Conservation (phyloP, 2,888 invertebrate genomes). For the Hanleya hanleyi region DNA sequence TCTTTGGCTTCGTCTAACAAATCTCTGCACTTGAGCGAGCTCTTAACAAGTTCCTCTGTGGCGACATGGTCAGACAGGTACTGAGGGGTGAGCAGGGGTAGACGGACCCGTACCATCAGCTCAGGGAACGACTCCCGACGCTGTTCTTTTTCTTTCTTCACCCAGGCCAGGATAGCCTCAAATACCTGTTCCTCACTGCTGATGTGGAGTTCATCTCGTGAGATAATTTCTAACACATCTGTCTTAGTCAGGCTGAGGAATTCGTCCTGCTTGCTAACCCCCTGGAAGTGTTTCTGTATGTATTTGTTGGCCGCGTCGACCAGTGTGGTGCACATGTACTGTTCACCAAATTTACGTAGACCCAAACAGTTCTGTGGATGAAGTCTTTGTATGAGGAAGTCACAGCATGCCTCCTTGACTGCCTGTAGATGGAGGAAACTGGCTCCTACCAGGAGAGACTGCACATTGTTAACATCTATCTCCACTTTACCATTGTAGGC, state of each 20-base stretch:
- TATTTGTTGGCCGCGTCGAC: slow-evolving; percentile 85
- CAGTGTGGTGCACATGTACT: slow-evolving; percentile 81
- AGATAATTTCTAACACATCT: slow-evolving; percentile 82
- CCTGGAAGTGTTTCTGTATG: slow-evolving; percentile 85
- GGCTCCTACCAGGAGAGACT: slow-evolving; percentile 88
- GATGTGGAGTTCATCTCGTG: slow-evolving; percentile 85
- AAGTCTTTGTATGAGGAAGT: slow-evolving; percentile 84
- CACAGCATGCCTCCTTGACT: slow-evolving; percentile 88
- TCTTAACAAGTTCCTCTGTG: slow-evolving; percentile 84
- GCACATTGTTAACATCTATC: slow-evolving; percentile 86
- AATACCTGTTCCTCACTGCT: slow-evolving; percentile 85
- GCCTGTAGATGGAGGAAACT: slow-evolving; percentile 86
- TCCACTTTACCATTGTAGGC: slow-evolving; percentile 86
- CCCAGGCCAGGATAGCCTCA: slow-evolving; percentile 88
- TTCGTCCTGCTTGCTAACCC: slow-evolving; percentile 85
- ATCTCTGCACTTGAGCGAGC: slow-evolving; percentile 87
- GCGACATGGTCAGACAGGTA: slow-evolving; percentile 87
- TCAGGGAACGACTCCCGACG: slow-evolving; percentile 80
- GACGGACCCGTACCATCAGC: slow-evolving; percentile 83
- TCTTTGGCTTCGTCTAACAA: slow-evolving; percentile 90
- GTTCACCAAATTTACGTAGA: slow-evolving; percentile 86
- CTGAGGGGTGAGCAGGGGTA: slow-evolving; percentile 87
- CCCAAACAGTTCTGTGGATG: slow-evolving; percentile 87
- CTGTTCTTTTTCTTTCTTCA: slow-evolving; percentile 79
- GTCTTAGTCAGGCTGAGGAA: slow-evolving; percentile 79